Percentiles rank a stretch among this genome's conserved stretches.
Evolutionary conservation across 2,113 vertebrate species (phyloP).

Genomic region (Oreocharis arfaki): DNA sequence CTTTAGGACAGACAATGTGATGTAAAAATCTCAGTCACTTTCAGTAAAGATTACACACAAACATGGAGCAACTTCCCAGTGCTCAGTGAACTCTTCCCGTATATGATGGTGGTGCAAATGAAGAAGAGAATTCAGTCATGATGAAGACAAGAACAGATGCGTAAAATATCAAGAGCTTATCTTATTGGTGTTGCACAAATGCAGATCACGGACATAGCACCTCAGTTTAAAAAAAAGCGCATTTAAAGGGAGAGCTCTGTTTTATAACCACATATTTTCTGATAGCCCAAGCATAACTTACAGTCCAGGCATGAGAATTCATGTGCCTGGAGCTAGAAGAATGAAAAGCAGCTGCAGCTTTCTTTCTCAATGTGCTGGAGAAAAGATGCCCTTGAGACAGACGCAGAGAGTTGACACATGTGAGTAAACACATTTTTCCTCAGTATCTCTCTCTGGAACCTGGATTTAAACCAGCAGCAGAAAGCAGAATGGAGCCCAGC

Average conservation of each 20-base stretch:
- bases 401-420: neutral
- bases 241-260: neutral
- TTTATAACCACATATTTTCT: neutral
- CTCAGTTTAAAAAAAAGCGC: neutral
- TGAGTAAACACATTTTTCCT: neutral
- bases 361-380: neutral
- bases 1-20: neutral
- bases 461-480: neutral
- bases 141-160: neutral
- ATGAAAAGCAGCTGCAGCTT: neutral
- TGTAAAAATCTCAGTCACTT: neutral
- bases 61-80: neutral
- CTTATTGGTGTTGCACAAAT: neutral
- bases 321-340: neutral
- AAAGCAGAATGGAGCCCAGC: neutral
- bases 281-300: neutral
- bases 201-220: neutral
- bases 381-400: neutral
- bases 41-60: neutral
- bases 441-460: neutral
- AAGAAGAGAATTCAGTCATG: neutral
- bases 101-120: neutral
- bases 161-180: neutral
- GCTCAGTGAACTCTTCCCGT: neutral
- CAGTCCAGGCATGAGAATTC: neutral